phyloP scores from a whole-genome alignment of 2,888 invertebrate genomes.

The Hypomecis punctinalis region DNA sequence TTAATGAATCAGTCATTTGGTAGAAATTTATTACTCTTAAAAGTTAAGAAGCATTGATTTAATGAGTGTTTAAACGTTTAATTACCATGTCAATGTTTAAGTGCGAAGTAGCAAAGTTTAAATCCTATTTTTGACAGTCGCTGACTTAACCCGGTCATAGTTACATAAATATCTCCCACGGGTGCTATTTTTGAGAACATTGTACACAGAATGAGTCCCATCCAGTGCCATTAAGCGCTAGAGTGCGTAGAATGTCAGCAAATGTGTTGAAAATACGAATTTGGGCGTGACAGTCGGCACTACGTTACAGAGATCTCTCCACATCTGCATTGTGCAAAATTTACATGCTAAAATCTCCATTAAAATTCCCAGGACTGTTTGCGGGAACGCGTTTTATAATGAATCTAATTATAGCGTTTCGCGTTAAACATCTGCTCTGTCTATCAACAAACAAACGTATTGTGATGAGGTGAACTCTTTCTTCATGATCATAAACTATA shows the following conservation, averaged over 20 bases:
- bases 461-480: slow-evolving; percentile 23
- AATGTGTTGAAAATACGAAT: slow-evolving; percentile 34
- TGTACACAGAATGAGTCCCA: slow-evolving; percentile 65
- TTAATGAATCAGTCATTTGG: not conserved
- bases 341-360: slow-evolving; percentile 14
- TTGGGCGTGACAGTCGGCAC: slow-evolving; percentile 13
- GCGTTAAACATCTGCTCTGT: slow-evolving; percentile 39
- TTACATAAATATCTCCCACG: slow-evolving; percentile 78
- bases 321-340: slow-evolving; percentile 6
- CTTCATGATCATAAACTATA: not conserved
- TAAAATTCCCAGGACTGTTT: slow-evolving; percentile 25
- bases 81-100: slow-evolving; percentile 27
- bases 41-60: not conserved
- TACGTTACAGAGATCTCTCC: slow-evolving; percentile 8
- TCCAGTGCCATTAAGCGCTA: slow-evolving; percentile 54
- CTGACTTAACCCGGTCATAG: slow-evolving; percentile 81
- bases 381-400: slow-evolving; percentile 24
- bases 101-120: slow-evolving; percentile 55
- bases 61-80: not conserved
- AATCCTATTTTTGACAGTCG: slow-evolving; percentile 66
- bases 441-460: slow-evolving; percentile 36
- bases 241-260: slow-evolving; percentile 48
- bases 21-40: slow-evolving; percentile 2
- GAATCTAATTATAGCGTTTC: slow-evolving; percentile 37
- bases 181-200: slow-evolving; percentile 74